Conservation (phyloP, 23 tunicate species). For the Styela clava region DNA sequence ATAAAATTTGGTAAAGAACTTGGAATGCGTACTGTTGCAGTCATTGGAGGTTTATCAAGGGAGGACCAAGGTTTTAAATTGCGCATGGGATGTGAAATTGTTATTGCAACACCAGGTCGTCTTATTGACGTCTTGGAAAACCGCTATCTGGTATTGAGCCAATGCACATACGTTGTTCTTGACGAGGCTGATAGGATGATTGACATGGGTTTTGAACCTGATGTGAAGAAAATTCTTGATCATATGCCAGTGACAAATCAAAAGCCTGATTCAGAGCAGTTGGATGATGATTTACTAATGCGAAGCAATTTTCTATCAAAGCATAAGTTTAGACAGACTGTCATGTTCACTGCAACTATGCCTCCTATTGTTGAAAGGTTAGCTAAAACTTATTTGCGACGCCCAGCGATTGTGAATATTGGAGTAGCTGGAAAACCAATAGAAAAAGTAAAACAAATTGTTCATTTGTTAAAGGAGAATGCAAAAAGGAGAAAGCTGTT, state of each 20-base stretch:
- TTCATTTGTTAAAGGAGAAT: conserved; percentile 77
- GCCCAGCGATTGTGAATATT: conserved; percentile 90
- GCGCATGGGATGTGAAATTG: conserved; percentile 99
- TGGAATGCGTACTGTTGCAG: conserved; percentile 96
- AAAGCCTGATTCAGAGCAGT: conserved; percentile 78
- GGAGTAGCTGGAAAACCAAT: conserved; percentile 95
- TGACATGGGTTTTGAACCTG: conserved; percentile 99
- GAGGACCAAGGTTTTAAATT: conserved; percentile 97
- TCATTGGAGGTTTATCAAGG: conserved; percentile 88
- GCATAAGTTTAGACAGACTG: conserved; percentile 93
- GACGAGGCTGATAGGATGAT: conserved; percentile 99
- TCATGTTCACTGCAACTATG: conserved; percentile 99
- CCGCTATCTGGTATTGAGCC: conserved; percentile 90
- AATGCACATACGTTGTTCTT: conserved; percentile 95
- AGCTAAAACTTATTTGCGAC: conserved; percentile 80
- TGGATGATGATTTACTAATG: conserved; percentile 81
- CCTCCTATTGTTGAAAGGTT: conserved; percentile 91
- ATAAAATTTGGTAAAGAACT: conserved; percentile 87
- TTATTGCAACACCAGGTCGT: conserved; percentile 98
- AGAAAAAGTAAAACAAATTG: conserved; percentile 86
- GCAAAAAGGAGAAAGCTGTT: conserved; percentile 81
- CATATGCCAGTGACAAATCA: conserved; percentile 99
- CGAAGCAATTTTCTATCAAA: conserved; percentile 86
- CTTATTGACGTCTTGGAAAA: conserved; percentile 93
- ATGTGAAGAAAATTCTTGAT: conserved; percentile 89